Evolutionary conservation across 30 jellyfish, hydroid and myxozoan species (phyloP).

Genomic region (Cassiopea xamachana): DNA sequence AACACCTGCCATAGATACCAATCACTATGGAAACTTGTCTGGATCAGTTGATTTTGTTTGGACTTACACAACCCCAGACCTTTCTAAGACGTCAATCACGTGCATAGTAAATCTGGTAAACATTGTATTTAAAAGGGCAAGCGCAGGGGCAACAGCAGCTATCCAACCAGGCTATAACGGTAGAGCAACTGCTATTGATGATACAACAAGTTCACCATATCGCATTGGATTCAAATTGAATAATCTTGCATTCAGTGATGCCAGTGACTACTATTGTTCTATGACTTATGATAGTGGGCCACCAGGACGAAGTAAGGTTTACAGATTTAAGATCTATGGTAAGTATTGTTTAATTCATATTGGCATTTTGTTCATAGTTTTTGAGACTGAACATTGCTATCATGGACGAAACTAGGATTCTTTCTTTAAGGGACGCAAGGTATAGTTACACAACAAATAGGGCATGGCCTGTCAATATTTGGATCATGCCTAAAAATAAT

Average conservation of each 20-base stretch:
- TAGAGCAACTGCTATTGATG: constrained; percentile 13
- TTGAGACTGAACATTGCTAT: too few relatives aligned
- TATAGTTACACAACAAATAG: too few relatives aligned
- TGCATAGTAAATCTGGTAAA: background rate
- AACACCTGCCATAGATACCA: background rate
- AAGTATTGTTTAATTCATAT: background rate
- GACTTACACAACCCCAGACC: background rate
- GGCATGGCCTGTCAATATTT: too few relatives aligned
- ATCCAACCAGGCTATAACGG: background rate
- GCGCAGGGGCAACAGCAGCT: constrained; percentile 1
- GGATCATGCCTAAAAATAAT: too few relatives aligned
- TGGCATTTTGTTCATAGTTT: background rate
- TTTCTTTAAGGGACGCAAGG: too few relatives aligned
- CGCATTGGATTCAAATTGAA: constrained; percentile 5
- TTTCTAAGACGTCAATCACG: background rate
- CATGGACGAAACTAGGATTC: too few relatives aligned
- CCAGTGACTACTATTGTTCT: background rate
- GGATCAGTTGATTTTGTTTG: constrained; percentile 10
- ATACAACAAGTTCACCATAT: background rate
- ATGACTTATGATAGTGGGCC: background rate
- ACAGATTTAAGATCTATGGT: constrained; percentile 4
- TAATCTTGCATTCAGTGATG: constrained; percentile 7
- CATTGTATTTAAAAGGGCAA: background rate
- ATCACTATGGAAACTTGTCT: background rate
- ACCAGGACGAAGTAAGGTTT: background rate